Evolutionary conservation across 2,888 invertebrate genomes (phyloP), one percentile per base, ranked within the genome.

Genomic region (Cheilosia soror): DNA sequence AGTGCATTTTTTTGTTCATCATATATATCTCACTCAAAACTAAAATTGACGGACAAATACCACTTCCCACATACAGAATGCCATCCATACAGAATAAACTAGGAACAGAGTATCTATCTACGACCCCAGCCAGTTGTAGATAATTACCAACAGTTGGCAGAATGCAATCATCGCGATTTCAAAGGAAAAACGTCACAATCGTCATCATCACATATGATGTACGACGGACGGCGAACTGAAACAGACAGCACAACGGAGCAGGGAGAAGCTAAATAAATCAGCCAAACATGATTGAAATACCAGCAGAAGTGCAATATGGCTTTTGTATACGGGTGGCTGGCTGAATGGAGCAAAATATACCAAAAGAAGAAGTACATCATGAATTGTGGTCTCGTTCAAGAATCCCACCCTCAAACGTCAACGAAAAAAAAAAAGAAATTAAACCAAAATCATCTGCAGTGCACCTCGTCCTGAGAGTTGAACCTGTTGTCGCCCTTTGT

Each of bases 131-230:
- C 72, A 72, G 57, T 71, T 68, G 66, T 66, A 85, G 85, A 85
- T 85, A 85, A 85, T 85, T 85, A 81, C 76, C 60, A 85, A 85
- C 85, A 85, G 85, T 85, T 85, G 85, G 71, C 76, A 49, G 85
- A 85, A 85, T 85, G 85, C 76, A 85, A 81, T 85, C 81, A 84
- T 84, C 84, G 80, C 84, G 80, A 84, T 84, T 84, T 84, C 84
- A 84, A 84, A 84, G 84, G 69, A 84, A 79, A 80, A 81, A 80
- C 85, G 81, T 85, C 84, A 80, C 80, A 85, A 85, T 85, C 84
- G 80, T 85, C 85, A 85, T 85, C 85, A 62, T 80, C 85, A 63
- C 53, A 51, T 20, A 71, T 80, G 76, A 83, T 73, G 72, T 53
- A 71, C 69, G 68, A 53, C 53, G 20, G 68, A 53, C 60, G 20